These are phyloP conservation scores for Drosophila littoralis DNA, from an alignment of 1,140 invertebrate species.

Conservation along the genomic window DNA sequence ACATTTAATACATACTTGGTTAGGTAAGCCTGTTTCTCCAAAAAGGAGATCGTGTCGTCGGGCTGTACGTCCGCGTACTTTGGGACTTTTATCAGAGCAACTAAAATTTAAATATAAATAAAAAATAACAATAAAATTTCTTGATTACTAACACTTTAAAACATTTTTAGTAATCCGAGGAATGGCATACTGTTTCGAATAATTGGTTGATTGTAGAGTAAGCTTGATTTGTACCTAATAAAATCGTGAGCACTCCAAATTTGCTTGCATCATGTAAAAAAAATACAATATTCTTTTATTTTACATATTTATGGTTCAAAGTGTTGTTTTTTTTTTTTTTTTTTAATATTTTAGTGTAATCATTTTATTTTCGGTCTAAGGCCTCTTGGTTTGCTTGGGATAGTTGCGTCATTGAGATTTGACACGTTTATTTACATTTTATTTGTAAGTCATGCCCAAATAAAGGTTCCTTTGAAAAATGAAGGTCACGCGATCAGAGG, in stretches of 20 bases:
- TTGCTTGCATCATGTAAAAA: conserved; percentile 23
- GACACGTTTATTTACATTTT: no score
- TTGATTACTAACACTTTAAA: background rate
- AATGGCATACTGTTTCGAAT: conserved; percentile 38
- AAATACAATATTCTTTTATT: conserved; percentile 12
- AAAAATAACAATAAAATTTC: conserved; percentile 9
- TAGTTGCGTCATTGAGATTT: no score
- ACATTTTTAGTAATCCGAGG: conserved; percentile 10
- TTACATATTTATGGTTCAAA: no score
- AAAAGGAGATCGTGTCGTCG: conserved; percentile 89
- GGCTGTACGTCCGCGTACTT: conserved; percentile 88
- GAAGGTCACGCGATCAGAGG: no score
- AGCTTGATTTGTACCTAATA: conserved; percentile 30
- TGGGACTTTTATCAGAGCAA: conserved; percentile 84
- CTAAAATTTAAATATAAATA: conserved; percentile 40
- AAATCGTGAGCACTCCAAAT: conserved; percentile 14
- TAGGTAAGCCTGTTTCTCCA: conserved; percentile 72
- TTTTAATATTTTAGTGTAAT: background rate
- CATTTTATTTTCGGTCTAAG: no score
- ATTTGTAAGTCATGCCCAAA: no score
- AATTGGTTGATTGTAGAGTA: conserved; percentile 39
- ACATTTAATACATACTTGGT: conserved; percentile 4
- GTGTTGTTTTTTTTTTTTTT: background rate
- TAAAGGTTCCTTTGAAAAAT: no score
- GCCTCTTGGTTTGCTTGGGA: no score